A percentile compares a stretch with the other conserved stretches of the same genome.
phyloP scores from a whole-genome alignment of 2,888 invertebrate species.

The Mongoloraphidia duomilia region DNA sequence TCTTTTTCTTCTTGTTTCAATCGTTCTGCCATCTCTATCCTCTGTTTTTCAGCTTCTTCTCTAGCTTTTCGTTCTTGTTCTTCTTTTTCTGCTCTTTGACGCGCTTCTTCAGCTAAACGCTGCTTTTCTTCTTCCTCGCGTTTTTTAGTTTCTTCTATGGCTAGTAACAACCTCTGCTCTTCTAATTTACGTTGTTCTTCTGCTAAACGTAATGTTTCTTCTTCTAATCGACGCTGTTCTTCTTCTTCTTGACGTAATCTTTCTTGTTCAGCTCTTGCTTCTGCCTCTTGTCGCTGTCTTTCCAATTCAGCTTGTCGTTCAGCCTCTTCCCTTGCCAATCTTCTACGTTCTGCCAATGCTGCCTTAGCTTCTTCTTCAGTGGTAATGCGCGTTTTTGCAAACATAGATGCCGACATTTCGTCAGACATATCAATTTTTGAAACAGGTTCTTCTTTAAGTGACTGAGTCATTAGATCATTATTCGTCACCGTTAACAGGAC shows the following conservation, averaged over 20 bases:
- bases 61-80: slow-evolving; percentile 66
- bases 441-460: slow-evolving; percentile 13
- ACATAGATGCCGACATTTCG: slow-evolving; percentile 45
- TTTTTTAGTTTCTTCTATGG: slow-evolving; percentile 53
- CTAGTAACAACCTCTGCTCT: slow-evolving; percentile 61
- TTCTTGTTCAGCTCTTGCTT: slow-evolving; percentile 58
- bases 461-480: background rate
- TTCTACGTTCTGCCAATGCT: slow-evolving; percentile 76
- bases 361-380: slow-evolving; percentile 91
- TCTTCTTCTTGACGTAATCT: slow-evolving; percentile 65
- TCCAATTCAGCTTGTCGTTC: slow-evolving; percentile 82
- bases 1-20: slow-evolving; percentile 79
- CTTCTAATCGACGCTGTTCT: slow-evolving; percentile 64
- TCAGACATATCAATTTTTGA: slow-evolving; percentile 9
- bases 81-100: slow-evolving; percentile 50
- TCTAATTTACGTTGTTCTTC: slow-evolving; percentile 69
- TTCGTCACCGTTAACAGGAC: too few relatives aligned
- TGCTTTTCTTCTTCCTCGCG: slow-evolving; percentile 66
- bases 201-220: slow-evolving; percentile 63
- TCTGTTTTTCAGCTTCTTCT: slow-evolving; percentile 73
- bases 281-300: slow-evolving; percentile 55
- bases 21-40: slow-evolving; percentile 70
- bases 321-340: slow-evolving; percentile 79
- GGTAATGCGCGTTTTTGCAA: slow-evolving; percentile 54
- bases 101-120: slow-evolving; percentile 49